phyloP scores from a whole-genome alignment of 2,113 vertebrate species.

The Neogale vison region DNA sequence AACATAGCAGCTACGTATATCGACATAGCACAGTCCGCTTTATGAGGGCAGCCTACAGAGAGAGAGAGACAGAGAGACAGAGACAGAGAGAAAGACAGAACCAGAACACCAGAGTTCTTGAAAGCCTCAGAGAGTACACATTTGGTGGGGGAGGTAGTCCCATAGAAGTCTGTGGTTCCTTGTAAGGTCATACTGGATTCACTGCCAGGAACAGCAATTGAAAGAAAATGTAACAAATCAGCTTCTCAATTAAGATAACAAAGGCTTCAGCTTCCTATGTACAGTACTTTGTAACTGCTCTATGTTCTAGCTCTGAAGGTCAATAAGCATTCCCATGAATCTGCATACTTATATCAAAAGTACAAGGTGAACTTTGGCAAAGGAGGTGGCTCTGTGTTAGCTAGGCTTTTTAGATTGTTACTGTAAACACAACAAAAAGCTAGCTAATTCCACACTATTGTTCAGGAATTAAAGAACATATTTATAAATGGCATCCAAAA shows the following conservation, averaged over 20 bases:
- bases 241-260: constrained; percentile 76
- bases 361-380: constrained; percentile 89
- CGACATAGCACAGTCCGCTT: neutral
- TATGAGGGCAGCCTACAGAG: neutral
- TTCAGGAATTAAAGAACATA: constrained; percentile 70
- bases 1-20: neutral
- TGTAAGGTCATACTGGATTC: constrained; percentile 70
- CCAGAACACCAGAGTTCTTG: neutral
- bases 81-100: neutral
- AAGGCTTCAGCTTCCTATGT: constrained; percentile 79
- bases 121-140: neutral
- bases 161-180: constrained; percentile 26
- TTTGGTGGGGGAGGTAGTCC: neutral
- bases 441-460: constrained; percentile 48
- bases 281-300: constrained; percentile 82
- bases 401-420: constrained; percentile 70
- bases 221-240: constrained; percentile 76
- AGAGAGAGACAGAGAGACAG: neutral
- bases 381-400: constrained; percentile 65
- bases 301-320: constrained; percentile 84
- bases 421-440: constrained; percentile 78
- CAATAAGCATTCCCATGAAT: constrained; percentile 84
- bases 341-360: constrained; percentile 87
- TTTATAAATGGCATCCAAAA: constrained; percentile 3
- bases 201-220: constrained; percentile 74